These are phyloP conservation scores for Phalanger gymnotis DNA, from an alignment of 2,797 vertebrate genomes.

Conservation along the genomic window DNA sequence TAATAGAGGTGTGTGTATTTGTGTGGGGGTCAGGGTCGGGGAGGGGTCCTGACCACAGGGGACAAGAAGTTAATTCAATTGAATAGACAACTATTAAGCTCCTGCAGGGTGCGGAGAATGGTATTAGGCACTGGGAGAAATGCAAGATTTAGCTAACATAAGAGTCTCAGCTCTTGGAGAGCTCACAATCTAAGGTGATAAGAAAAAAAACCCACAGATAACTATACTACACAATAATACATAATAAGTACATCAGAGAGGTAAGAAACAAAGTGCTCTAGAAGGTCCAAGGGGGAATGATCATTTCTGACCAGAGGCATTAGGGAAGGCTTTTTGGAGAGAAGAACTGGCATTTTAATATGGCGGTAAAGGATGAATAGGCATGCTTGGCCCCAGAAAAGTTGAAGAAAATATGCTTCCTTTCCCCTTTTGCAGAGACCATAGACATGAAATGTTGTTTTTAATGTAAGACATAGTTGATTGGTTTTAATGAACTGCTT, in stretches of 20 bases:
- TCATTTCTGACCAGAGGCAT: background rate
- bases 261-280: background rate
- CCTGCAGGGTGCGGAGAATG: background rate
- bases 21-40: background rate
- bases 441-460: background rate
- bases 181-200: background rate
- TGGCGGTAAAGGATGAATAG: background rate
- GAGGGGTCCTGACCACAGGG: background rate
- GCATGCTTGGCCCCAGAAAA: background rate
- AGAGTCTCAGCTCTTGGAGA: background rate
- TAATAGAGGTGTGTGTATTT: conserved; percentile 11
- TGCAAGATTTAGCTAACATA: background rate
- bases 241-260: background rate
- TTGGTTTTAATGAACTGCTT: background rate
- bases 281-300: background rate
- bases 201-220: background rate
- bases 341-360: background rate
- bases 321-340: background rate
- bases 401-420: background rate
- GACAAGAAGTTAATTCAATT: background rate
- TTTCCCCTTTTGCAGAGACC: background rate
- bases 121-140: background rate
- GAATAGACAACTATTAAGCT: background rate
- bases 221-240: background rate
- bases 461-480: background rate